Evolutionary conservation across 2,113 vertebrate genomes (phyloP), one percentile per base, ranked within the genome.

Genomic region (Saguinus midas): DNA sequence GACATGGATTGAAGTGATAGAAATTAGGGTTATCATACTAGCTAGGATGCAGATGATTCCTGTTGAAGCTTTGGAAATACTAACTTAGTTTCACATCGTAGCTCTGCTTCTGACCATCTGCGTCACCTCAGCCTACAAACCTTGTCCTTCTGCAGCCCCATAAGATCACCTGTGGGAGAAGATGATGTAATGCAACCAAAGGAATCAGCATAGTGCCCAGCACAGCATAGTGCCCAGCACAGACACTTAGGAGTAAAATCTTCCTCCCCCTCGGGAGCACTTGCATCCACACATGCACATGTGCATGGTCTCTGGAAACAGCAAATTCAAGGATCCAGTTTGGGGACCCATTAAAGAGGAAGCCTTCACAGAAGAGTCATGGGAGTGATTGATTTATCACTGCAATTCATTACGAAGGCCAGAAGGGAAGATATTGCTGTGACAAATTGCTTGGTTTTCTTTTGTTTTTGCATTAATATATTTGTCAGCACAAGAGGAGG

Each of bases 341-440:
- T 93, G 76, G 3, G 12, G 94, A 32, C 66, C 66, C 95, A 78
- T 96, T 96, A 95, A 96, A 97, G 82, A 72, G 37, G 90, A 94
- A 92, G 82, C 3, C 57, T n/a, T 57, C 52, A 6, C 52, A 50
- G 85, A 84, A 3, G 29, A 45, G 32, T 8, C 93, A 52, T 6
- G 91, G 85, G 64, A 95, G 84, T 97, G 81, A 91, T 50, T 93
- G 93, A 93, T 96, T 40, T 61, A 90, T 91, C 96, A 6, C 61
- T 90, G 37, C 98, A 93, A 95, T 98, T 98, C 92, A 94, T 97
- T 92, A 93, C 11, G 23, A 79, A 91, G 97, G 96, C 94, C 92
- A 88, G 79, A 50, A 95, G 96, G 86, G 76, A 97, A 96, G 86
- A 94, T 10, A 97, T 76, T 0, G 25, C 48, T 82, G 48, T 85